Conservation (phyloP, 2,888 invertebrate species). For the Tetragonula carbonaria region DNA sequence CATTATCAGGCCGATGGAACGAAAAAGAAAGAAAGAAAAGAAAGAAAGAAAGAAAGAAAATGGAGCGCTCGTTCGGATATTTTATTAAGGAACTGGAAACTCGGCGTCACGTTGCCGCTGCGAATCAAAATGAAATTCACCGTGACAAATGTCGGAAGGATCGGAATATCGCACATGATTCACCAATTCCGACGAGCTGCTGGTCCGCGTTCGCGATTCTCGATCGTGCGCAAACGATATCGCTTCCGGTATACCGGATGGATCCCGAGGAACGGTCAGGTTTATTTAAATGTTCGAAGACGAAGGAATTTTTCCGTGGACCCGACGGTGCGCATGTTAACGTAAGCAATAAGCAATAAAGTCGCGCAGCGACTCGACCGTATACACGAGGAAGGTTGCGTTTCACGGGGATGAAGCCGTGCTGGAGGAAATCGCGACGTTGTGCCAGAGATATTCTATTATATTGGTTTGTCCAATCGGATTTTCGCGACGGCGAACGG, state of each 20-base stretch:
- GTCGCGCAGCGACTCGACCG: conserved; percentile 63
- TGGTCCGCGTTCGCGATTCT: neutral
- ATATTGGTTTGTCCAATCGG: conserved; percentile 67
- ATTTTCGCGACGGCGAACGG: conserved; percentile 42
- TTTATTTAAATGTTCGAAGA: conserved; percentile 36
- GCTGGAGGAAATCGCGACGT: conserved; percentile 55
- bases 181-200: neutral
- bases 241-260: conserved; percentile 6
- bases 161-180: neutral
- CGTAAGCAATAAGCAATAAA: conserved; percentile 81
- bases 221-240: neutral
- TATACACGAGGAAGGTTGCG: conserved; percentile 53
- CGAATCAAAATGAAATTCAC: conserved; percentile 32
- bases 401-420: conserved; percentile 44
- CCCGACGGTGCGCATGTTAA: conserved; percentile 66
- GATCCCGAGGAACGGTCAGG: neutral
- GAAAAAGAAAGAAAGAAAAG: no score
- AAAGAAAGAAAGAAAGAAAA: no score
- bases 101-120: neutral
- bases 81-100: conserved; percentile 24
- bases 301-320: conserved; percentile 53
- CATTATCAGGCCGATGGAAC: neutral
- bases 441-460: conserved; percentile 73
- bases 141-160: neutral
- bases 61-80: conserved; percentile 8